Base-by-base conservation (phyloP, 2,888 invertebrate species). In the Caenorhabditis sp. region DNA sequence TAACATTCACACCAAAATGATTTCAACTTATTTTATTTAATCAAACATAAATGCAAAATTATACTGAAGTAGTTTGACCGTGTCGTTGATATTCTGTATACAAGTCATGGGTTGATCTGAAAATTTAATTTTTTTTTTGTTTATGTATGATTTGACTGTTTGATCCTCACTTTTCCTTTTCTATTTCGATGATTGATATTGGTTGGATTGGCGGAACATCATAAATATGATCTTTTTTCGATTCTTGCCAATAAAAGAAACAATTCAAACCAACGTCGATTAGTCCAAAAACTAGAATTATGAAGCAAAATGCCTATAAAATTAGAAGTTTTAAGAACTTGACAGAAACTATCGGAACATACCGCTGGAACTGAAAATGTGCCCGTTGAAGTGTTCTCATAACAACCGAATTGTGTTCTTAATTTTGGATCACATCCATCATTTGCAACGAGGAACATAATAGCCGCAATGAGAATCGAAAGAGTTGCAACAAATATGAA, bases 1-100 rank as follows among this genome's bases (percentile, higher is more conserved):
- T n/a, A n/a, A n/a, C n/a, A n/a, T n/a, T n/a, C n/a, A n/a, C n/a
- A n/a, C n/a, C n/a, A n/a, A n/a, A n/a, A n/a, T n/a, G n/a, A n/a
- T n/a, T n/a, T n/a, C n/a, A n/a, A n/a, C n/a, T n/a, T n/a, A n/a
- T n/a, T n/a, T n/a, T n/a, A n/a, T n/a, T n/a, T n/a, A n/a, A n/a
- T n/a, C n/a, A 52, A 52, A 52, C 10, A 4, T 52, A 7, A 20
- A 20, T 50, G 50, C 23, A n/a, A 21, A 21, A 21, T 23, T 5
- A 52, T 52, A 73, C 73, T 10, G 68, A 73, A 63, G 68, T 73
- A 3, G 68, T 68, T 54, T 73, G 73, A 43, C 73, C 73, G 68
- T 73, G 52, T 25, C 73, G 57, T 20, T 73, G 73, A 62, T 73
- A 73, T 53, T 68, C 68, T 61, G 66, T 65, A 43, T 68, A 73